Evolutionary conservation across 2,113 vertebrate species (phyloP).

Genomic region (Cettia cetti): DNA sequence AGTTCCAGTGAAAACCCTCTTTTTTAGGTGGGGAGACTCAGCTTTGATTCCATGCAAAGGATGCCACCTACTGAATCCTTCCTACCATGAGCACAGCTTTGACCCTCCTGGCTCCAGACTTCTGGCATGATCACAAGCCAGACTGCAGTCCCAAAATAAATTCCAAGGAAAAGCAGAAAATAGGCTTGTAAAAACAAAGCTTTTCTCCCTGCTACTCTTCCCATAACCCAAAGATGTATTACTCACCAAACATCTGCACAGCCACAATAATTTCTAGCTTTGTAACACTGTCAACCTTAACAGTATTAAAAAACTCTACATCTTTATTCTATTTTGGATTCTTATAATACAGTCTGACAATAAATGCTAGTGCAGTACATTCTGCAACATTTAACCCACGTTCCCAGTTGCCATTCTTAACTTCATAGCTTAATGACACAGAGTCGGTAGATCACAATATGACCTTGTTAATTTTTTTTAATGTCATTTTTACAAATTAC

Average conservation of each 20-base stretch:
- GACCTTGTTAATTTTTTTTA: slow-evolving; percentile 68
- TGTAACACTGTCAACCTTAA: slow-evolving; percentile 26
- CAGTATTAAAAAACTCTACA: not conserved
- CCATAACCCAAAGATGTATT: not conserved
- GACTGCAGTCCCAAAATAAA: slow-evolving; percentile 11
- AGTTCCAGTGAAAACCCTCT: not conserved
- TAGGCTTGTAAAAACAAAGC: slow-evolving; percentile 36
- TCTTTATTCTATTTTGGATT: slow-evolving; percentile 47
- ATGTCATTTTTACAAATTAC: slow-evolving; percentile 75
- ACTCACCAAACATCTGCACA: slow-evolving; percentile 24
- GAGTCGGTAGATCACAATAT: slow-evolving; percentile 65
- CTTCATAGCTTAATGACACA: slow-evolving; percentile 50
- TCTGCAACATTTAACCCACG: slow-evolving; percentile 54
- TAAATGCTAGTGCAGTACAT: slow-evolving; percentile 2
- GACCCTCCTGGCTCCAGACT: not conserved
- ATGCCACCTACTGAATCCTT: slow-evolving; percentile 42
- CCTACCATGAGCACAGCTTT: not conserved
- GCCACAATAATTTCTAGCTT: slow-evolving; percentile 2
- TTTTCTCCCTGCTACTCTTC: not conserved
- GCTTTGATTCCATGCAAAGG: slow-evolving; percentile 24
- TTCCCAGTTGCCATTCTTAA: slow-evolving; percentile 24
- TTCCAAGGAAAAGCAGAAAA: slow-evolving; percentile 14
- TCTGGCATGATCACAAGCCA: not conserved
- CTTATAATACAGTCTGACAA: not conserved
- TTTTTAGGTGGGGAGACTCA: not conserved